Base-by-base conservation (phyloP, 2,888 invertebrate species). In the Dynastes maya region DNA sequence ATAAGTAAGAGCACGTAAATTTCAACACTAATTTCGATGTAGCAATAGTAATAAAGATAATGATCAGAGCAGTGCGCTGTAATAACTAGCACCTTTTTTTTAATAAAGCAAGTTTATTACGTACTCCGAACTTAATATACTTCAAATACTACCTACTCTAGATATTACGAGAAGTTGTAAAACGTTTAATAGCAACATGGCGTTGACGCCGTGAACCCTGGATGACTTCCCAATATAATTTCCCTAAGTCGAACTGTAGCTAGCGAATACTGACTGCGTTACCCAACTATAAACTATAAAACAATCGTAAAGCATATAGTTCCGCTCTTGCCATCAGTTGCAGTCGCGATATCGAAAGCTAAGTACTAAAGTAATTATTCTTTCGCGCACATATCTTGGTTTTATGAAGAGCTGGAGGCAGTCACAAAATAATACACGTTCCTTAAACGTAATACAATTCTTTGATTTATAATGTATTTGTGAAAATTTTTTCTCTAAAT, bases 201-300 rank as follows among this genome's bases (percentile, higher is more conserved):
- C 55, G 22, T 58, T 58, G 6, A 11, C 8, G 11, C 11, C 45
- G 45, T 11, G 45, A 45, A 11, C 9, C 11, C 45, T 11, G 1
- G 45, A 58, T 16, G 55, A 58, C 55, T 58, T 45, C 55, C 8
- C 22, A 22, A 58, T 58, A 58, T 58, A 27, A 58, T 58, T 58
- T 58, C 22, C 22, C 53, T 16, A n/a, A 2, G 53, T 16, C 3
- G 55, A 58, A 58, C 55, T 22, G 22, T 0, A 58, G 55, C 55
- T 8, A 45, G 45, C 45, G 45, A 45, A 11, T 45, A 45, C 45
- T 45, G 0, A 45, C 45, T 11, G 6, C 16, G 22, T 58, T 58
- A 58, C 22, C 16, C 55, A 58, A n/a, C 53, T n/a, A 53, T 53
- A 53, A 58, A 58, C 55, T 58, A 58, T 58, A 58, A 27, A 58